Base-by-base conservation (phyloP, 2,797 vertebrate species). In the Hydrolagus colliei region DNA sequence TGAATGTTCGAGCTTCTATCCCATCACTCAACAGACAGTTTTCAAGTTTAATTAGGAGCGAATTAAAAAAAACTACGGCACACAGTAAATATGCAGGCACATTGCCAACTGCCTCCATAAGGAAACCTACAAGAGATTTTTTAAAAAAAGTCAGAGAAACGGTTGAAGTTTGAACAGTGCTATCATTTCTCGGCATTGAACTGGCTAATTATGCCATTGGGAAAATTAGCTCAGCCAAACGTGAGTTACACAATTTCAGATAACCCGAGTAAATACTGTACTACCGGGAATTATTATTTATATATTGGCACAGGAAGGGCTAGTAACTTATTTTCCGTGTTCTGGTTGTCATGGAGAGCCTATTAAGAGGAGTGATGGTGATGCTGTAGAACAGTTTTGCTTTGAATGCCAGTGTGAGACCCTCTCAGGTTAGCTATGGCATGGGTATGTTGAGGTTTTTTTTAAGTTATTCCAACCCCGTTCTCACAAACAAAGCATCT, bases 51-150 rank as follows among this genome's bases (percentile, higher is more conserved):
- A 84, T 68, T 20, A 20, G 79, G 18, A 35, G 79, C 68, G 68
- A 84, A 84, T 68, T 71, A 67, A 84, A 84, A 71, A 27, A 84
- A 84, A 27, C 27, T 10, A 35, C 41, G 79, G 79, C 65, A 71
- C 41, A 68, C 16, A 68, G 65, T 20, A 32, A 84, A 4, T 16
- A 9, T 71, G 20, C 11, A 59, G 18, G 41, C 41, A 10, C 20
- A 9, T 76, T 18, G 18, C 41, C 41, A 76, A 75, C 14, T 76
- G 52, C 74, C 16, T 71, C 65, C 18, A 9, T 4, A 65, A 82
- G 27, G 78, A 82, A 82, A 8, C 10, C 62, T 65, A 68, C 79
- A 71, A n/a, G 65, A 84, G 16, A 52, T 52, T 27, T 52, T 27
- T 27, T 1, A 52, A 52, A 52, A 84, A 67, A 71, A 41, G 41